A percentile compares a stretch with the other conserved stretches of the same genome.
Evolutionary conservation across 2,113 vertebrate genomes (phyloP).

Genomic region (Corvus cornix): DNA sequence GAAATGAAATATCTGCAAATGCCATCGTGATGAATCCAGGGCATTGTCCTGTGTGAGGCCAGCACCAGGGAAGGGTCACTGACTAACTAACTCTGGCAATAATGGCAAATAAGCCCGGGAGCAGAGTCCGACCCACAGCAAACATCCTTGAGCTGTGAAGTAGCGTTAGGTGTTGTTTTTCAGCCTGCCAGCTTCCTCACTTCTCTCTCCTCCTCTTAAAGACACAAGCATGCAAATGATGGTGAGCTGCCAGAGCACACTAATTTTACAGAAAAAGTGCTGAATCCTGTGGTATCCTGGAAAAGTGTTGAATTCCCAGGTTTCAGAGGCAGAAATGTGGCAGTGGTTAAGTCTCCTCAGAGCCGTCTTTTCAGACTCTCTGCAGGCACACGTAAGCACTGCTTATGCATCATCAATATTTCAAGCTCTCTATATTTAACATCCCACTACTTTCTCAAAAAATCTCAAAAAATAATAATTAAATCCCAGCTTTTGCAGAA

Average conservation of each 20-base stretch:
- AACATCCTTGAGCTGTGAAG: not conserved
- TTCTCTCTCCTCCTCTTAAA: not conserved
- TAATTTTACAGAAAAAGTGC: not conserved
- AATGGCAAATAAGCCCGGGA: not conserved
- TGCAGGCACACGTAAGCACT: not conserved
- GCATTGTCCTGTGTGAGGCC: not conserved
- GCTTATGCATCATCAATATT: not conserved
- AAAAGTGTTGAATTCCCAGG: not conserved
- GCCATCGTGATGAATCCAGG: not conserved
- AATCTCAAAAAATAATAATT: not conserved
- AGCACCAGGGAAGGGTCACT: not conserved
- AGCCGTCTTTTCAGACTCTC: not conserved
- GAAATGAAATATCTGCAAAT: not conserved
- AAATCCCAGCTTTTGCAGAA: not conserved
- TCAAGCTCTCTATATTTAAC: not conserved
- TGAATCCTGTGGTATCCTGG: not conserved
- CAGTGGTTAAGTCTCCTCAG: not conserved
- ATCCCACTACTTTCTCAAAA: not conserved
- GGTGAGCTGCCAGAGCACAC: not conserved
- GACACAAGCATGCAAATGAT: not conserved
- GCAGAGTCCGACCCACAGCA: not conserved
- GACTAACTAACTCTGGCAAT: not conserved
- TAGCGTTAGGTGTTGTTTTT: not conserved
- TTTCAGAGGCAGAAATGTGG: not conserved
- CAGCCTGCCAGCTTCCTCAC: not conserved